phyloP scores from a whole-genome alignment of 2,888 invertebrate species.

The Venustoraphidia nigricollis region DNA sequence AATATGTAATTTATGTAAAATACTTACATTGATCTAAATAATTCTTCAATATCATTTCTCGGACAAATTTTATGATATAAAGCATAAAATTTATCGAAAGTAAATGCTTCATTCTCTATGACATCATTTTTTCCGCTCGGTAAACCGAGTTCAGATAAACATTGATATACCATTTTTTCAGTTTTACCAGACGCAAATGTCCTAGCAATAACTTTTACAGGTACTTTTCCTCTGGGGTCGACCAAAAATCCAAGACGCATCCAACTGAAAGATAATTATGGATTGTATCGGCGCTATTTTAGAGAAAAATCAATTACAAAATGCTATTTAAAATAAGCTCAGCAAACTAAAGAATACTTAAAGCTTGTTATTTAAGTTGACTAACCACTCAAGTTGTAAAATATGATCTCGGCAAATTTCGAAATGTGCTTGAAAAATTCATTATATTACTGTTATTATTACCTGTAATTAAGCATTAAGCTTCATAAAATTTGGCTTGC shows the following conservation, averaged over 20 bases:
- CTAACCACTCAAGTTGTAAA: too few species aligned
- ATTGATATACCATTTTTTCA: conserved; percentile 95
- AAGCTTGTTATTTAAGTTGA: too few species aligned
- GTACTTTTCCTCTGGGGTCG: conserved; percentile 89
- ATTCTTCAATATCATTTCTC: conserved; percentile 93
- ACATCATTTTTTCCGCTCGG: conserved; percentile 93
- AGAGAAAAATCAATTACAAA: too few species aligned
- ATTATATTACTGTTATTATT: too few species aligned
- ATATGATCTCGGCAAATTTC: too few species aligned
- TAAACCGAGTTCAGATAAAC: conserved; percentile 81
- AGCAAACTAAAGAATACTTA: too few species aligned
- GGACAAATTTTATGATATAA: conserved; percentile 98
- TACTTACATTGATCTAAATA: conserved; percentile 90
- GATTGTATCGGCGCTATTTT: too few species aligned
- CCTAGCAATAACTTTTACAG: conserved; percentile 88
- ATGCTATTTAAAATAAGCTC: too few species aligned
- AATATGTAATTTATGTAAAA: conserved; percentile 4
- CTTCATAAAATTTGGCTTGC: too few species aligned
- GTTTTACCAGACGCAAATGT: conserved; percentile 99
- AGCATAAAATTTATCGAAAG: conserved; percentile 97
- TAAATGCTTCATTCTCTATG: conserved; percentile 87
- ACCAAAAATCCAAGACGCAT: conserved; percentile 90
- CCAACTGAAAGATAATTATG: conserved; percentile 60
- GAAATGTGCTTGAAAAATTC: too few species aligned
- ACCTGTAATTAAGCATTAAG: too few species aligned